Evolutionary conservation across 2,113 vertebrate genomes (phyloP).

Genomic region (Chauna torquata): DNA sequence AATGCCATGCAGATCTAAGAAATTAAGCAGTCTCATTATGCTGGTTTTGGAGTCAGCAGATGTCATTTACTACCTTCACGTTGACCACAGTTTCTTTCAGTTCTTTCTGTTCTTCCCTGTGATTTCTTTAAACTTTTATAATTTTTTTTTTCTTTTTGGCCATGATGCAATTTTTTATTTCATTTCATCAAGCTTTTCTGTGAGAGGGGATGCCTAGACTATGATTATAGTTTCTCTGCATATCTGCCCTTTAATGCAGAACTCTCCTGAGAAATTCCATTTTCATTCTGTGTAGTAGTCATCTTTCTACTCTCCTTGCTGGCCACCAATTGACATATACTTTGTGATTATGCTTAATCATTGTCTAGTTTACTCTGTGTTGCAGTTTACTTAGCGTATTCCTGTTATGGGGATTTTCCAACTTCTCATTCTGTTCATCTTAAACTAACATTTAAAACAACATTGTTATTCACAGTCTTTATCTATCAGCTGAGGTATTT

Average conservation of each 20-base stretch:
- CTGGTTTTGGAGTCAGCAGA: background rate
- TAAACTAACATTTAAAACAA: background rate
- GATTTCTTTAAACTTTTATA: background rate
- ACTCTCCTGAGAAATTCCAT: background rate
- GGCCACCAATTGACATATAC: background rate
- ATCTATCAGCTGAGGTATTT: background rate
- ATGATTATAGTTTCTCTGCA: background rate
- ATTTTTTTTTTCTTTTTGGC: background rate
- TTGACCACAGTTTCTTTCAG: background rate
- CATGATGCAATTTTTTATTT: background rate
- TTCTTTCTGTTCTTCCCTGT: background rate
- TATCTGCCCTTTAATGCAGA: background rate
- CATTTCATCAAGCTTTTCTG: background rate
- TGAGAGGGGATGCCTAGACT: background rate
- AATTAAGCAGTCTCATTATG: background rate
- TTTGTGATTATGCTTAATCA: conserved; percentile 2
- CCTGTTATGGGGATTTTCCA: background rate
- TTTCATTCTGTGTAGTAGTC: background rate
- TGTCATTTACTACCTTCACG: background rate
- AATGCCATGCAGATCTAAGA: background rate
- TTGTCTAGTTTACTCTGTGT: background rate
- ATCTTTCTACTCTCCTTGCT: background rate
- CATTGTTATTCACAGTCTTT: background rate
- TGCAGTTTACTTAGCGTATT: background rate
- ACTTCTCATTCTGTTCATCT: background rate